These are phyloP conservation scores for Chloebia gouldiae DNA, from an alignment of 2,113 vertebrate genomes.

Conservation along the genomic window DNA sequence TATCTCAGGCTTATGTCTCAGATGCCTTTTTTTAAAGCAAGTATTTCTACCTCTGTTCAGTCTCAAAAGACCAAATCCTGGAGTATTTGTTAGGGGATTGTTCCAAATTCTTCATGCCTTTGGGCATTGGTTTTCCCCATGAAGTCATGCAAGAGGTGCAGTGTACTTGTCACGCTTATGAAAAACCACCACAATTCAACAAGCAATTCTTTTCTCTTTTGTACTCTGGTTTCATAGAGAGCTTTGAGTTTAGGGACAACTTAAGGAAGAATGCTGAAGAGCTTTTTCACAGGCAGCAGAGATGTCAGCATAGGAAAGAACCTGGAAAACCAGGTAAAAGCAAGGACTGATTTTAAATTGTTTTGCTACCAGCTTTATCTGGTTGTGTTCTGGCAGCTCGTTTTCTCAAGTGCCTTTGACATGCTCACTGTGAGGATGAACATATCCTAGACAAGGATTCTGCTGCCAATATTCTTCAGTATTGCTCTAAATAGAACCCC, in stretches of 20 bases:
- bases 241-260: neutral
- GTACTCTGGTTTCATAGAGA: neutral
- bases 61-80: neutral
- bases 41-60: neutral
- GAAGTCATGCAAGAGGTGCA: neutral
- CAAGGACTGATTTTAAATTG: neutral
- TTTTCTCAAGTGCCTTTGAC: neutral
- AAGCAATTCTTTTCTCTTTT: neutral
- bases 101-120: neutral
- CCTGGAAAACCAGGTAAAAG: neutral
- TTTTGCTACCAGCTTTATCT: neutral
- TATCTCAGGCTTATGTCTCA: neutral
- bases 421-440: neutral
- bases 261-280: neutral
- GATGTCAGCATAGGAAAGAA: neutral
- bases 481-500: neutral
- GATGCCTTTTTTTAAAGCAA: neutral
- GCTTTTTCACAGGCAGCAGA: neutral
- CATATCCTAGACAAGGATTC: neutral
- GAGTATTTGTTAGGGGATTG: neutral
- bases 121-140: neutral
- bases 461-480: neutral
- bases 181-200: neutral
- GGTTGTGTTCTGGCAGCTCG: neutral
- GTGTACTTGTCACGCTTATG: neutral